These are phyloP conservation scores for Emydura subglobosa DNA, from an alignment of 2,113 vertebrate species.

Conservation along the genomic window DNA sequence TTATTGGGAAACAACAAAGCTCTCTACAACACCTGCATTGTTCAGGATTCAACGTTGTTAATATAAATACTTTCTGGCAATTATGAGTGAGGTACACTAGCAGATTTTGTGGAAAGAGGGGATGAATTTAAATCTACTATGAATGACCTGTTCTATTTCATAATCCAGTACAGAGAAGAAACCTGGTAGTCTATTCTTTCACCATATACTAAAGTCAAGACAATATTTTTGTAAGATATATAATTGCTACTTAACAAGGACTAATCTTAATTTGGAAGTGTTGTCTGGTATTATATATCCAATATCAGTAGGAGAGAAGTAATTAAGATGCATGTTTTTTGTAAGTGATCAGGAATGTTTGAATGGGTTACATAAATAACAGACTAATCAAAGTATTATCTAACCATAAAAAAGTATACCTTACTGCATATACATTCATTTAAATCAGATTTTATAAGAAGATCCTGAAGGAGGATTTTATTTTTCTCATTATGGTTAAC, in stretches of 20 bases:
- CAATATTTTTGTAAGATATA: slow-evolving; percentile 68
- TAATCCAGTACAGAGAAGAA: not conserved
- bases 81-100: not conserved
- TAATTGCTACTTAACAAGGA: slow-evolving; percentile 52
- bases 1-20: not conserved
- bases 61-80: not conserved
- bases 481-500: slow-evolving; percentile 60
- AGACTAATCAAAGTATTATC: slow-evolving; percentile 65
- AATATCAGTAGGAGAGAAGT: slow-evolving; percentile 54
- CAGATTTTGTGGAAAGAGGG: not conserved
- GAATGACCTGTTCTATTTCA: slow-evolving; percentile 43
- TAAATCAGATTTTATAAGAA: slow-evolving; percentile 66
- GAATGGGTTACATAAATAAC: slow-evolving; percentile 71
- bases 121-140: not conserved
- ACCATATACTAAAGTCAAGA: slow-evolving; percentile 51
- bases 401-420: not conserved
- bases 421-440: slow-evolving; percentile 54
- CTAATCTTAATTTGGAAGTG: slow-evolving; percentile 38
- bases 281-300: slow-evolving; percentile 41
- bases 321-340: slow-evolving; percentile 63
- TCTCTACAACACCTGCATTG: not conserved
- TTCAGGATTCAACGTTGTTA: slow-evolving; percentile 6
- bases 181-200: slow-evolving; percentile 51
- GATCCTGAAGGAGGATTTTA: slow-evolving; percentile 58
- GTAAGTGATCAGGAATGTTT: slow-evolving; percentile 61